These are phyloP conservation scores for Drosophila malerkotliana DNA, from an alignment of 1,140 invertebrate species.

Conservation along the genomic window DNA sequence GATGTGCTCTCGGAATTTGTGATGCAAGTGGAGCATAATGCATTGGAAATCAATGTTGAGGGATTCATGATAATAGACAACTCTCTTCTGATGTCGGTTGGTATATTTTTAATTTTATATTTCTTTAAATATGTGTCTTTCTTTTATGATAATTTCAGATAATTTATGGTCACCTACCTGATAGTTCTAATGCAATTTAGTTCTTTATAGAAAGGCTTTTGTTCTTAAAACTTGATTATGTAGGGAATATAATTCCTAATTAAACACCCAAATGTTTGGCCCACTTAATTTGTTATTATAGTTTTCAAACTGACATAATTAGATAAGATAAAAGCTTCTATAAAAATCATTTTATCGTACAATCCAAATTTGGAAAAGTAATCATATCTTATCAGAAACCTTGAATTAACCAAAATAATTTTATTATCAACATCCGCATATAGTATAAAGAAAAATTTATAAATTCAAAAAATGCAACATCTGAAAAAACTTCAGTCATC, in stretches of 20 bases:
- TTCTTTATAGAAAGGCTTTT: conserved; percentile 24
- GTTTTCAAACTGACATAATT: neutral
- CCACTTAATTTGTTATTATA: conserved; percentile 1
- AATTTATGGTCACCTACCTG: conserved; percentile 67
- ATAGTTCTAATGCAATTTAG: conserved; percentile 70
- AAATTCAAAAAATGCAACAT: neutral
- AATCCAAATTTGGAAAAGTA: neutral
- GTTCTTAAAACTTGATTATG: neutral
- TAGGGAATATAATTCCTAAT: neutral
- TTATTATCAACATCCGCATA: neutral
- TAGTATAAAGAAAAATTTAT: neutral
- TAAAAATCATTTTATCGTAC: neutral
- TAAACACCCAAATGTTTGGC: neutral
- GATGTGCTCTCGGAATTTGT: conserved; percentile 52
- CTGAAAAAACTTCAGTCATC: neutral
- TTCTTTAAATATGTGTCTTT: neutral
- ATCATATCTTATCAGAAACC: neutral
- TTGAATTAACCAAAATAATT: neutral
- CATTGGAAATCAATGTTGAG: conserved; percentile 55
- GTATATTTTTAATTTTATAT: neutral
- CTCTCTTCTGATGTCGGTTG: conserved; percentile 65
- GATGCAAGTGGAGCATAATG: conserved; percentile 70
- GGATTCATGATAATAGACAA: conserved; percentile 67
- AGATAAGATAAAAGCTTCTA: neutral
- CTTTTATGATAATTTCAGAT: conserved; percentile 33